These are phyloP conservation scores for Aspiorhynchus laticeps DNA, from an alignment of 2,113 vertebrate genomes.

Conservation along the genomic window DNA sequence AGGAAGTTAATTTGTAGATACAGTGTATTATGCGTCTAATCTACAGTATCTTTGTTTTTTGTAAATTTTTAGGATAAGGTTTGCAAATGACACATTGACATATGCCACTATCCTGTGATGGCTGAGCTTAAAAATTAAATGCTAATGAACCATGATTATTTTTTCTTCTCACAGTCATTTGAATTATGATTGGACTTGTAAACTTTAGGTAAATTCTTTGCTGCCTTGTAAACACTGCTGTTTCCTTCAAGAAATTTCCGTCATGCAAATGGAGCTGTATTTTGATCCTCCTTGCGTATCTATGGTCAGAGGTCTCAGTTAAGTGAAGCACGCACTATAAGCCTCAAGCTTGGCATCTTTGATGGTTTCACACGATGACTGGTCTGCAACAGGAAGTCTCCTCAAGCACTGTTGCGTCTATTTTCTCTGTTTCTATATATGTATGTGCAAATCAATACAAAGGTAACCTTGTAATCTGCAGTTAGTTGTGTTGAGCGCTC, in stretches of 20 bases:
- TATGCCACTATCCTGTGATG: no score
- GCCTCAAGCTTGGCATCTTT: neutral
- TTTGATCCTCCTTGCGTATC: neutral
- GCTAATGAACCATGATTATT: neutral
- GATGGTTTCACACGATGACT: neutral
- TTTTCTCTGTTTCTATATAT: neutral
- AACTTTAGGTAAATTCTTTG: neutral
- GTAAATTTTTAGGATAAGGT: neutral
- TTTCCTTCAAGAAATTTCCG: neutral
- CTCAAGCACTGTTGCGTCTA: neutral
- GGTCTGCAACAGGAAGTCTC: neutral
- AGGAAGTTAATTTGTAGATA: neutral
- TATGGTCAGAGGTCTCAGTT: neutral
- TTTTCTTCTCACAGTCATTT: neutral
- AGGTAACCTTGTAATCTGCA: neutral
- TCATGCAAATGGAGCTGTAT: neutral
- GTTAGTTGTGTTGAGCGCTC: neutral
- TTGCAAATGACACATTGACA: neutral
- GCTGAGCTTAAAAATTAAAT: no score
- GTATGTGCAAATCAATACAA: neutral
- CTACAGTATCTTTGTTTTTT: neutral
- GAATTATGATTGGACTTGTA: neutral
- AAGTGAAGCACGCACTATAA: neutral
- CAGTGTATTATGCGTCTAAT: neutral
- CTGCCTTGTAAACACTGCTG: neutral